Percentiles rank a stretch among this genome's conserved stretches.
These are phyloP conservation scores for Corythornis leucogaster DNA, from an alignment of 2,797 vertebrate species.

Conservation along the genomic window DNA sequence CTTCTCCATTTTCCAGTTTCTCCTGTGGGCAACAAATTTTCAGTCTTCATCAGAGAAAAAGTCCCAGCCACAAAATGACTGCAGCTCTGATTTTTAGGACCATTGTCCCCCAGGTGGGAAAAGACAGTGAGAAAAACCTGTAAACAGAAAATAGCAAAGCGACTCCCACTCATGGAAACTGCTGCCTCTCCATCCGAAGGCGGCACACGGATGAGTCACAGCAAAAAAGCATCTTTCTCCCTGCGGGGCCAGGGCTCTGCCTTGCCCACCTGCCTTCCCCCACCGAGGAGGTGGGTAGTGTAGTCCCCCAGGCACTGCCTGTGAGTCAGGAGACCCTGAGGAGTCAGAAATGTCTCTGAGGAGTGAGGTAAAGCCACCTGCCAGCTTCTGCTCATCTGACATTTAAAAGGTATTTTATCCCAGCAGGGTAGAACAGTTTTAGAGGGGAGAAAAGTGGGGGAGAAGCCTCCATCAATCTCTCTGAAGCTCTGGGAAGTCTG, in stretches of 20 bases:
- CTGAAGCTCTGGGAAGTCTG: background rate
- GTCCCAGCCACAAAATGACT: background rate
- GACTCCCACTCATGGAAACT: slow-evolving; percentile 38
- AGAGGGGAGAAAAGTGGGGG: rapidly evolving
- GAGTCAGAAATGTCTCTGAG: background rate
- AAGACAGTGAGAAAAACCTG: background rate
- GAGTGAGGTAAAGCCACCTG: slow-evolving; percentile 24
- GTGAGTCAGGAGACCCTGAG: slow-evolving; percentile 12
- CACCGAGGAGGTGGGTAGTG: background rate
- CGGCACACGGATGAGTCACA: slow-evolving; percentile 44
- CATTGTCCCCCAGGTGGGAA: slow-evolving; percentile 2
- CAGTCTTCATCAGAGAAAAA: background rate
- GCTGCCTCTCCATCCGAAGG: slow-evolving; percentile 29
- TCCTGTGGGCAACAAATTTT: background rate
- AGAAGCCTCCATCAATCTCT: background rate
- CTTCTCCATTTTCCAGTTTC: background rate
- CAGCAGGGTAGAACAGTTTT: background rate
- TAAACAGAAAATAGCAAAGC: slow-evolving; percentile 63
- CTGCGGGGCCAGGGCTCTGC: background rate
- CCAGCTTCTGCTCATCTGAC: background rate
- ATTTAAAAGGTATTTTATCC: background rate
- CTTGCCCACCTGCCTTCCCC: slow-evolving; percentile 50
- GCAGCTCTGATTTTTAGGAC: background rate
- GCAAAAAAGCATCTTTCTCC: background rate
- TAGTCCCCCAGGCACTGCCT: background rate